These are phyloP conservation scores for Drosophila kuntzei DNA, from an alignment of 2,888 invertebrate species.

Conservation along the genomic window DNA sequence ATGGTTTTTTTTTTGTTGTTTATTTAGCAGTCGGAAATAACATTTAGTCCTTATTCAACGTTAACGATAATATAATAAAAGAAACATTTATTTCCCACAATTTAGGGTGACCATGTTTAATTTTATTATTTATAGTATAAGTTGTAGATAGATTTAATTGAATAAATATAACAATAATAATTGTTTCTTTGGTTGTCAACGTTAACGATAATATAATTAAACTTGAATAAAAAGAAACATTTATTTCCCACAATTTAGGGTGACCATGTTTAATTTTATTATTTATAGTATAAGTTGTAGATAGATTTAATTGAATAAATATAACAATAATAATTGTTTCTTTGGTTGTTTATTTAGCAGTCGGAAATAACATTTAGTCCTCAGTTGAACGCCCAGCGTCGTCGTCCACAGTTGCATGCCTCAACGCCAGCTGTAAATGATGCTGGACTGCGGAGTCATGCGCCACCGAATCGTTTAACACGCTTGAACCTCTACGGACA, in stretches of 20 bases:
- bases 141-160: background rate
- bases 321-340: background rate
- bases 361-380: constrained; percentile 48
- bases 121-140: background rate
- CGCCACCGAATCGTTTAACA: constrained; percentile 37
- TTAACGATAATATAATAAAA: too few species aligned
- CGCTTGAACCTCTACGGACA: constrained; percentile 70
- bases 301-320: background rate
- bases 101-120: background rate
- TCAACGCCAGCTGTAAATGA: constrained; percentile 56
- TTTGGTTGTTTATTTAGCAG: constrained; percentile 13
- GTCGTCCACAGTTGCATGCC: constrained; percentile 49
- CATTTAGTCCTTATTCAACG: constrained; percentile 52
- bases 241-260: too few species aligned
- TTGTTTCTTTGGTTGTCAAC: background rate
- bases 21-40: constrained; percentile 36
- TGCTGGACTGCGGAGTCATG: constrained; percentile 18
- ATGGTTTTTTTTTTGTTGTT: background rate
- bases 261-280: background rate
- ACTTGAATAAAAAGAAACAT: too few species aligned
- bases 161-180: background rate
- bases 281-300: background rate
- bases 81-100: too few species aligned
- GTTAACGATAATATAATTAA: background rate
- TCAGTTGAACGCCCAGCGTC: constrained; percentile 51